Evolutionary conservation across 2,113 vertebrate species (phyloP), one percentile per base, ranked within the genome.

Genomic region (Columba livia): DNA sequence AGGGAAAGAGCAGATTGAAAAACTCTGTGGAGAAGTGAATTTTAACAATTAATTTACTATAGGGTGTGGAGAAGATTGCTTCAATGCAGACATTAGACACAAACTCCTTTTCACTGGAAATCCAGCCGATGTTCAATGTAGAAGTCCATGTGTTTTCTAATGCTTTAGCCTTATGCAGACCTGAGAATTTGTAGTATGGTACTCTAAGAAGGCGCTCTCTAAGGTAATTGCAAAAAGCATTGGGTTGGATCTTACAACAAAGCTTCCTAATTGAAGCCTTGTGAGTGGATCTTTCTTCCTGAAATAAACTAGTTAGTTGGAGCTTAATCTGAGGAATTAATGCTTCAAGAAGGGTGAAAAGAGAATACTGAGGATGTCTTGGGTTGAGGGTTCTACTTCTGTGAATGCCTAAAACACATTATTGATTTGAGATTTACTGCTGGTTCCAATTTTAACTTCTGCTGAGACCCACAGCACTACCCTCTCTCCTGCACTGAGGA

Each of bases 341-440:
- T 65, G 20, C 16, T 69, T 65, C 34, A 48, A 20, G 50, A 85
- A 72, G 4, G 5, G 28, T 61, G 12, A 82, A 67, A 74, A 66
- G 16, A 42, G 19, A 83, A 64, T 58, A 24, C 8, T 56, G 19
- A 6, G 0, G 0, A 1, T 79, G 20, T 29, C 48, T 38, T 69
- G 29, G 8, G 51, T 48, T 51, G 26, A 75, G 15, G 18, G 26
- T 31, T 93, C 29, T 60, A 1, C 4, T 81, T 71, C 38, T 51
- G 31, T 79, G 40, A 79, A 23, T 67, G 3, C 31, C 62, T 36
- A 28, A 83, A 62, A 36, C 23, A 38, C 24, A 14, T 58, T 18
- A 29, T 48, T 88, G 40, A 61, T 54, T 50, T 42, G 42, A 42
- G 16, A 47, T 70, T 92, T 70, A 44, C 11, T 42, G 17, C 23